Evolutionary conservation across 2,888 invertebrate species (phyloP).

Genomic region (Schizotus pectinicornis): DNA sequence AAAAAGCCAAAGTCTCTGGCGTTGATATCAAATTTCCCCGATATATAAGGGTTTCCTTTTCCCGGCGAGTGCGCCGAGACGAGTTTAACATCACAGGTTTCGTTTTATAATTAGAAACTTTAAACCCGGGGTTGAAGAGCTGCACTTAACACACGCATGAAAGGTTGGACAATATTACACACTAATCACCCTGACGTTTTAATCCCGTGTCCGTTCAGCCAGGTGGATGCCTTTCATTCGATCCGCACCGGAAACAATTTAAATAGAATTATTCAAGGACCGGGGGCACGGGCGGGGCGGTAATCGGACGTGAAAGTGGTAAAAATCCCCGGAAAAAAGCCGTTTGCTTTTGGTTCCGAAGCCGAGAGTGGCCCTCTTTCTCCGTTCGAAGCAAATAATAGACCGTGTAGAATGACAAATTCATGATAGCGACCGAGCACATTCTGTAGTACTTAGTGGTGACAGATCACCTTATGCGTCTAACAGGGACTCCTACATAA

Average conservation of each 20-base stretch:
- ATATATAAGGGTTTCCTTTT: slow-evolving; percentile 1
- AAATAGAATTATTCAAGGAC: not conserved
- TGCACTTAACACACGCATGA: slow-evolving; percentile 4
- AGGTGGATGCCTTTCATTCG: not conserved
- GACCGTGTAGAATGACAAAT: slow-evolving; percentile 42
- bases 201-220: slow-evolving; percentile 23
- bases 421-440: slow-evolving; percentile 45
- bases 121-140: slow-evolving; percentile 9
- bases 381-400: slow-evolving; percentile 33
- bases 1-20: no score
- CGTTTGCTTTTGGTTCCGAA: not conserved
- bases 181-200: slow-evolving; percentile 37
- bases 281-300: not conserved
- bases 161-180: slow-evolving; percentile 28
- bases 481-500: slow-evolving; percentile 45
- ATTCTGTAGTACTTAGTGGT: slow-evolving; percentile 51
- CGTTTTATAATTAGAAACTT: slow-evolving; percentile 30
- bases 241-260: not conserved
- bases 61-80: slow-evolving; percentile 6
- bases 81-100: slow-evolving; percentile 10
- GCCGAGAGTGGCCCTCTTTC: slow-evolving; percentile 14
- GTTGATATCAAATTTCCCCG: no score
- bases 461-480: slow-evolving; percentile 53
- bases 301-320: slow-evolving; percentile 4
- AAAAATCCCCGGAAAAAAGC: not conserved